Evolutionary conservation across 2,888 invertebrate species (phyloP), one percentile per base, ranked within the genome.

Genomic region (Lasioglossum zephyrum): DNA sequence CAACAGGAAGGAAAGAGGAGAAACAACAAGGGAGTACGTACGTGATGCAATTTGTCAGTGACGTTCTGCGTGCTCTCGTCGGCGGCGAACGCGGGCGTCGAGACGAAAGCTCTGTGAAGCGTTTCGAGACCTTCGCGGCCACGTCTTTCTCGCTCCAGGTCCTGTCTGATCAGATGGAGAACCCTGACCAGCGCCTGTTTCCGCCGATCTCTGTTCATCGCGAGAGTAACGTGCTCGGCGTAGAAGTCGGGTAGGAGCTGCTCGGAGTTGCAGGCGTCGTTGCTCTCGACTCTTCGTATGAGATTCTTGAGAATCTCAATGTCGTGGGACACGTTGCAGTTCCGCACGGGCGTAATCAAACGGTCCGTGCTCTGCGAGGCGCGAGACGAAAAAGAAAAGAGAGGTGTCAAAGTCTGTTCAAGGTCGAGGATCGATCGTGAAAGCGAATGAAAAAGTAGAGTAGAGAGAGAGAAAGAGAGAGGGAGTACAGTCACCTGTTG

Each of bases 181-280:
- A 99, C 97, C 95, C 98, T 98, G 80, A 98, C 96, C 84, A 99
- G 95, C 5, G 98, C 97, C 96, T 97, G 95, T 95, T 98, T 98
- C 92, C 99, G 96, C 86, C 99, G 96, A 93, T 98, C 99, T 79
- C 97, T 96, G 95, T 99, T 99, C 99, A 99, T 99, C 47, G 98
- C 98, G 92, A 99, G 96, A 2, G 98, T 98, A 89, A 98, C 97
- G 95, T 99, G 99, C 94, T 99, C 99, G 92, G 99, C 98, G 95
- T 99, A 99, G 96, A 98, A 99, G 95, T 99, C 99, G 0, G 99
- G 98, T 87, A 99, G 95, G 78, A 98, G 96, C 95, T 99, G 99
- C 93, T 99, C 99, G 16, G 96, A 96, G 75, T 96, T 95, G 0
- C 96, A 96, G 11, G 96, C 96, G 26, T 97, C 97, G 81, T 97